Conservation (phyloP, 2,113 vertebrate species). For the Leptodactylus fuscus region DNA sequence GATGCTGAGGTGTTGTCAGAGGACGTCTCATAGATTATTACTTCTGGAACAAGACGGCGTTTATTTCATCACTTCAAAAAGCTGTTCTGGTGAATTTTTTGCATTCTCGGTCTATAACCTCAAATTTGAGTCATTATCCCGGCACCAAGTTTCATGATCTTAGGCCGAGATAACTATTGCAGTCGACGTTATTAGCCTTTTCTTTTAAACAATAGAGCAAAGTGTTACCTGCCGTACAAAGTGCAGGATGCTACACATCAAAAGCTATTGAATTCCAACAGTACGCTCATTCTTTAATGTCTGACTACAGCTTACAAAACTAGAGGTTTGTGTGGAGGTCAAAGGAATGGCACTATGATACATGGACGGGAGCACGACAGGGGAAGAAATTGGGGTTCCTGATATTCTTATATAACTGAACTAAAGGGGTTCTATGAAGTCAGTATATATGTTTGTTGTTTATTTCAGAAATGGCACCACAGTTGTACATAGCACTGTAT, state of each 20-base stretch:
- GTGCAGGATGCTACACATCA: constrained; percentile 42
- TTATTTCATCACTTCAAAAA: constrained; percentile 58
- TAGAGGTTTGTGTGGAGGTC: background rate
- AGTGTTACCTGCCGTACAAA: constrained; percentile 33
- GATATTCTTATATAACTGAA: background rate
- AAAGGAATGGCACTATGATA: background rate
- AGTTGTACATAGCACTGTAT: too few relatives aligned
- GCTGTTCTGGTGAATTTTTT: constrained; percentile 46
- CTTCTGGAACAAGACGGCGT: constrained; percentile 51
- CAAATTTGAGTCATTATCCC: constrained; percentile 57
- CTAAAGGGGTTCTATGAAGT: too few relatives aligned
- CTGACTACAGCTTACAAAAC: background rate
- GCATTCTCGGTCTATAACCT: constrained; percentile 59
- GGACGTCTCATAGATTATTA: constrained; percentile 43
- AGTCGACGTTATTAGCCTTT: constrained; percentile 42
- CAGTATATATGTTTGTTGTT: too few relatives aligned
- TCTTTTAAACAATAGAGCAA: constrained; percentile 41
- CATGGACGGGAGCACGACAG: background rate
- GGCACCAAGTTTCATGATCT: constrained; percentile 50
- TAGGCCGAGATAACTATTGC: constrained; percentile 26
- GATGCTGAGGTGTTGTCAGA: constrained; percentile 12
- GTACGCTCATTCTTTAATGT: constrained; percentile 16
- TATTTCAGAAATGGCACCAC: too few relatives aligned
- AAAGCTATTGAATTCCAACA: constrained; percentile 27
- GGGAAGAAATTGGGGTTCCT: background rate